phyloP scores from a whole-genome alignment of 2,797 vertebrate genomes.

The Manis pentadactyla region DNA sequence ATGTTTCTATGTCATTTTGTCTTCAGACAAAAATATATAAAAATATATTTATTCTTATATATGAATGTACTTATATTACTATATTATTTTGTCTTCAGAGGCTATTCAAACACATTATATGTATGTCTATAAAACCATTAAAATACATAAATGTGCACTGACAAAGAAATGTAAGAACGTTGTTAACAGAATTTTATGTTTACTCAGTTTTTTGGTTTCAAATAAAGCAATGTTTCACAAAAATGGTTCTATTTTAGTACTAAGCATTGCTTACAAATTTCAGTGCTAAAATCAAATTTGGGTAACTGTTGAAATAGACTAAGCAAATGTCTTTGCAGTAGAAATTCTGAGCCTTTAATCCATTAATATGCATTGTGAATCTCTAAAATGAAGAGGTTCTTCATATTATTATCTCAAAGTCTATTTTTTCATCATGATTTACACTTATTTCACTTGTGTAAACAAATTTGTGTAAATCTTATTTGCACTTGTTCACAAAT shows the following conservation, averaged over 20 bases:
- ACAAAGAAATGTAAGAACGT: slow-evolving; percentile 30
- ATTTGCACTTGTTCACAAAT: slow-evolving; percentile 49
- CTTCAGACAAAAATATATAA: background rate
- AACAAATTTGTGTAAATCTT: background rate
- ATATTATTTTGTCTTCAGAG: slow-evolving; percentile 28
- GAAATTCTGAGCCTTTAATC: slow-evolving; percentile 2
- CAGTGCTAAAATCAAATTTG: background rate
- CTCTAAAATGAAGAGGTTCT: background rate
- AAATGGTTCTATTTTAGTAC: slow-evolving; percentile 35
- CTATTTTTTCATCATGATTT: background rate
- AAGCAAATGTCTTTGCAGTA: background rate
- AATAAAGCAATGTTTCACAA: slow-evolving; percentile 30
- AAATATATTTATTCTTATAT: background rate
- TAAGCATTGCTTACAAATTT: slow-evolving; percentile 16
- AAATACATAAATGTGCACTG: background rate
- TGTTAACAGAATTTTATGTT: background rate
- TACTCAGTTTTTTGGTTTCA: slow-evolving; percentile 5
- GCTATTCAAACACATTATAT: background rate
- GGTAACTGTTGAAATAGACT: background rate
- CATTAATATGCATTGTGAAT: background rate
- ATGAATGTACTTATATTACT: background rate
- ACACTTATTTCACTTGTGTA: background rate
- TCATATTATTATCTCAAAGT: background rate
- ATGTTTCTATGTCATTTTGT: background rate
- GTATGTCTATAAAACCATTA: background rate